Evolutionary conservation across 2,888 invertebrate species (phyloP), one percentile per base, ranked within the genome.

Genomic region (Bugula neritina): DNA sequence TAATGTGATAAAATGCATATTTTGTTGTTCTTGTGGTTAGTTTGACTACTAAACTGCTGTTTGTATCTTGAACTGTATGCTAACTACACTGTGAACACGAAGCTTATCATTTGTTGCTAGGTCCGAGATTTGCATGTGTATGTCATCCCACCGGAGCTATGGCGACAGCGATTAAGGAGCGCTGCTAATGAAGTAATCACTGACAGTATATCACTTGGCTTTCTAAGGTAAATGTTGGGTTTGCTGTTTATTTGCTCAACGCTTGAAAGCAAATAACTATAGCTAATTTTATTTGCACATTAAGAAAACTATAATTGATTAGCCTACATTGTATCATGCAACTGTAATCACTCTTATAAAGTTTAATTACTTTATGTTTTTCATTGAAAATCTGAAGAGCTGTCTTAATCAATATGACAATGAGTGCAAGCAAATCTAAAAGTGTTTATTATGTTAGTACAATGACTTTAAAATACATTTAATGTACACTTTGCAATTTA

Each of bases 51-150:
- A n/a, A n/a, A n/a, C n/a, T n/a, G n/a, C n/a, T n/a, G n/a, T n/a
- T n/a, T n/a, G n/a, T n/a, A n/a, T n/a, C n/a, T n/a, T n/a, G n/a
- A n/a, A n/a, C n/a, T n/a, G n/a, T n/a, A n/a, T n/a, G n/a, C n/a
- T n/a, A n/a, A n/a, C n/a, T n/a, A n/a, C n/a, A n/a, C n/a, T n/a
- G n/a, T n/a, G n/a, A n/a, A n/a, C n/a, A n/a, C n/a, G n/a, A n/a
- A n/a, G n/a, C n/a, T n/a, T n/a, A n/a, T n/a, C n/a, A 23, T 17
- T n/a, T 23, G 23, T 55, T 55, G 55, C 21, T 55, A 86, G 86
- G 79, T 86, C 78, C 83, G 84, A 71, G 86, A 87, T 76, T 77
- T 86, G 27, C 86, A 86, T 79, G 83, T 86, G 55, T 87, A 86
- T 78, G 80, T 86, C 57, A 84, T 86, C 29, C 86, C 86, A 21